These are phyloP conservation scores for Stegastes partitus DNA, from an alignment of 2,113 vertebrate genomes.

Conservation along the genomic window DNA sequence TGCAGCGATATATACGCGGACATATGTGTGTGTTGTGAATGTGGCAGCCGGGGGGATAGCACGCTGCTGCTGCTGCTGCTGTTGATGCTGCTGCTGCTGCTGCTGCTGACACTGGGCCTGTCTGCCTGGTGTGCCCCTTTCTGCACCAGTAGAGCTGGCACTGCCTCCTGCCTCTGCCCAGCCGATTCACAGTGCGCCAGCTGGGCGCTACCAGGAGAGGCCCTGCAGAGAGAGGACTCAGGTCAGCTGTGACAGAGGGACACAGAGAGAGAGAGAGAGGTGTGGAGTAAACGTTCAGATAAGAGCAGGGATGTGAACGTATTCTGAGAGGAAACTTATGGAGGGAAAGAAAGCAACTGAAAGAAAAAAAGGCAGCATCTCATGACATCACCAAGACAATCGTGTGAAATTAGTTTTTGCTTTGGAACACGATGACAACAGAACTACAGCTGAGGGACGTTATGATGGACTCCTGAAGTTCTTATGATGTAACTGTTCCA, in stretches of 20 bases:
- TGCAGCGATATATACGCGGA: constrained; percentile 40
- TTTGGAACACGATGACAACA: too few relatives aligned
- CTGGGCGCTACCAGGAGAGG: constrained; percentile 86
- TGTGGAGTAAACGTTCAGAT: constrained; percentile 39
- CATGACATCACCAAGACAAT: too few relatives aligned
- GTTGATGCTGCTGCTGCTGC: constrained; percentile 62
- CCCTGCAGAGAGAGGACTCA: constrained; percentile 84
- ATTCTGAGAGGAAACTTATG: neutral
- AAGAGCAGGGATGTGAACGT: constrained; percentile 14
- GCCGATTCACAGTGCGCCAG: constrained; percentile 68
- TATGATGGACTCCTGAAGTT: too few relatives aligned
- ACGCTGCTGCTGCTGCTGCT: constrained; percentile 65
- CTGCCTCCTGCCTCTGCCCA: constrained; percentile 78
- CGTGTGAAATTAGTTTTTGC: too few relatives aligned
- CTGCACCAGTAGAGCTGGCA: constrained; percentile 85
- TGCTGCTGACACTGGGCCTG: constrained; percentile 76
- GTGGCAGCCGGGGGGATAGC: constrained; percentile 75
- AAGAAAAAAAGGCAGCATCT: too few relatives aligned
- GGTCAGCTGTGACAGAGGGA: constrained; percentile 91
- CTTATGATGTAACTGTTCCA: too few relatives aligned
- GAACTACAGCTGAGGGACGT: too few relatives aligned
- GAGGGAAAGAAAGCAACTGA: neutral
- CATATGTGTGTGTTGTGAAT: constrained; percentile 58
- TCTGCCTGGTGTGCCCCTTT: constrained; percentile 81
- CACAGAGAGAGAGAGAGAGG: constrained; percentile 79